A percentile compares a stretch with the other conserved stretches of the same genome.
Conservation (phyloP, 2,113 vertebrate species). For the Muntiacus reevesi region DNA sequence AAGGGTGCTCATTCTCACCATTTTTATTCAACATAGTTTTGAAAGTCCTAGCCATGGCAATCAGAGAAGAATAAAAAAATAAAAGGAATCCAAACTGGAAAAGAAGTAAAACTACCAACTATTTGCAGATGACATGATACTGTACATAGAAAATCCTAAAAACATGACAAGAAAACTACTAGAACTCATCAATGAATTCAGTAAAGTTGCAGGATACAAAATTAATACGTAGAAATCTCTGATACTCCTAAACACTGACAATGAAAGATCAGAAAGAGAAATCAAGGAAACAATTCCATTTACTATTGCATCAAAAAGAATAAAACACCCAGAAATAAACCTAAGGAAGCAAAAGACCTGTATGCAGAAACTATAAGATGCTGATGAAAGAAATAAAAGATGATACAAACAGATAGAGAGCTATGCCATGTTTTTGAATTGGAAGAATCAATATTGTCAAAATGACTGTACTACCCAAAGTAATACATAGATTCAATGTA, state of each 20-base stretch:
- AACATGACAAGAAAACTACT: neutral
- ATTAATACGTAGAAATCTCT: neutral
- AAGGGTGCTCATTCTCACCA: neutral
- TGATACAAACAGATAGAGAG: neutral
- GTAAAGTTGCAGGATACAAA: neutral
- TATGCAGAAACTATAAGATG: neutral
- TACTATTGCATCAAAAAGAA: neutral
- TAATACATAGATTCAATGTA: neutral
- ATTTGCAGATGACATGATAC: neutral
- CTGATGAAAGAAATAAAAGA: neutral
- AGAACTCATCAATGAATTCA: neutral
- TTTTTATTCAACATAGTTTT: neutral
- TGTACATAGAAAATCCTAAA: neutral
- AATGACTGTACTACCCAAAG: neutral
- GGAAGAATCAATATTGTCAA: neutral
- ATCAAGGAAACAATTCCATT: neutral
- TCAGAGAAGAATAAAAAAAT: neutral
- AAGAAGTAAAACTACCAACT: neutral
- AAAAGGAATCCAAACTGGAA: neutral
- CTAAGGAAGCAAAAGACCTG: neutral
- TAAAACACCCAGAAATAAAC: neutral
- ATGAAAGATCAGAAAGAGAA: neutral
- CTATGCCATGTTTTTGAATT: neutral
- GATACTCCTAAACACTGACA: neutral
- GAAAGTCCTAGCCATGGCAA: neutral